Percentiles rank a stretch among this genome's conserved stretches.
These are phyloP conservation scores for Achatina immaculata DNA, from an alignment of 1,140 invertebrate genomes.

Conservation along the genomic window DNA sequence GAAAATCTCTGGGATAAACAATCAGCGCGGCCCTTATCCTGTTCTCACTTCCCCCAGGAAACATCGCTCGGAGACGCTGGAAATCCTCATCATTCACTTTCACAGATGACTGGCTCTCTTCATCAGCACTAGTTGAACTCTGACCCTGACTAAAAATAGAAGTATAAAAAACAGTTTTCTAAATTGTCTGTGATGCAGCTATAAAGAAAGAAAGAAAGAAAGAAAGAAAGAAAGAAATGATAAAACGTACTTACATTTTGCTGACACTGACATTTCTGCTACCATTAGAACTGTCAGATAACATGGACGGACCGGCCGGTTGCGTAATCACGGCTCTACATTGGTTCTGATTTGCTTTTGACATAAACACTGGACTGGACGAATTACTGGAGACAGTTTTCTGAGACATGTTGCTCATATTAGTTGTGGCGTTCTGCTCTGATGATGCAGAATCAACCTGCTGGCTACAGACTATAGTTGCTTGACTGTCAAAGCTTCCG, in stretches of 20 bases:
- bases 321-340: neutral
- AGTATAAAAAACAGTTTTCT: neutral
- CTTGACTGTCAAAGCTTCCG: constrained; percentile 42
- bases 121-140: neutral
- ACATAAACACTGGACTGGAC: constrained; percentile 18
- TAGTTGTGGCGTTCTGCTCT: neutral
- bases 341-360: neutral
- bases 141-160: neutral
- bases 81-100: constrained; percentile 38
- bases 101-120: neutral
- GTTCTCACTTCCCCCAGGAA: constrained; percentile 37
- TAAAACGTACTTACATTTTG: neutral
- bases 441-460: constrained; percentile 21
- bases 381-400: neutral
- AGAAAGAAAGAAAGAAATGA: neutral
- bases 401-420: neutral
- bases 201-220: neutral
- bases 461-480: constrained; percentile 41
- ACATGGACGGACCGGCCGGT: constrained; percentile 17
- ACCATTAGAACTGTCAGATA: constrained; percentile 28
- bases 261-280: neutral
- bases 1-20: constrained; percentile 37
- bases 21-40: constrained; percentile 41
- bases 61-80: constrained; percentile 41
- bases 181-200: neutral